A percentile compares a stretch with the other conserved stretches of the same genome.
These are phyloP conservation scores for Pediacus dermestoides DNA, from an alignment of 2,888 invertebrate genomes.

Conservation along the genomic window DNA sequence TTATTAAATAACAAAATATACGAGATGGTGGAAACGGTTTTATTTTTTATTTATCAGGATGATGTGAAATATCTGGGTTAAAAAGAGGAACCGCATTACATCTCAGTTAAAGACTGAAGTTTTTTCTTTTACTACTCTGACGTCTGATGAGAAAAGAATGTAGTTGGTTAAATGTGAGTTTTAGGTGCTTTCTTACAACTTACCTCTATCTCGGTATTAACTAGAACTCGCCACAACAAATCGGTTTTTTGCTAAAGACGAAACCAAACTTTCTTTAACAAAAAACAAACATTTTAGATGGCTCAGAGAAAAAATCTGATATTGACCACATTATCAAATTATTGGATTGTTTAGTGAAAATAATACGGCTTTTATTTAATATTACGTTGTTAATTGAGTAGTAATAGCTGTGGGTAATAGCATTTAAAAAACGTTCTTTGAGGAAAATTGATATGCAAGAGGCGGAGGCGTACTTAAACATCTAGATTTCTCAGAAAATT, in stretches of 20 bases:
- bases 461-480: constrained; percentile 3
- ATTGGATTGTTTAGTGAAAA: too few species aligned
- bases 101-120: background rate
- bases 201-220: constrained; percentile 17
- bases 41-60: too few species aligned
- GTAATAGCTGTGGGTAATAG: background rate
- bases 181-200: constrained; percentile 17
- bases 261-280: constrained; percentile 2
- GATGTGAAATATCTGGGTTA: constrained; percentile 2
- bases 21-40: too few species aligned
- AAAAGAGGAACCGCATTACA: constrained; percentile 1
- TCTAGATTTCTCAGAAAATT: constrained; percentile 2
- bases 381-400: background rate
- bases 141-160: constrained; percentile 33
- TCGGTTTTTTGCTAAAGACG: constrained; percentile 6
- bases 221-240: constrained; percentile 11
- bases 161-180: constrained; percentile 27
- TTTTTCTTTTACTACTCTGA: constrained; percentile 26
- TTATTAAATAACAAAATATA: too few species aligned
- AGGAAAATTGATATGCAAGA: background rate
- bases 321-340: too few species aligned
- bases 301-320: too few species aligned
- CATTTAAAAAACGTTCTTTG: background rate
- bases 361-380: background rate
- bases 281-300: too few species aligned